Percentiles rank a stretch among this genome's conserved stretches.
Evolutionary conservation across 2,888 invertebrate genomes (phyloP).

Genomic region (Strigamia crassipes): DNA sequence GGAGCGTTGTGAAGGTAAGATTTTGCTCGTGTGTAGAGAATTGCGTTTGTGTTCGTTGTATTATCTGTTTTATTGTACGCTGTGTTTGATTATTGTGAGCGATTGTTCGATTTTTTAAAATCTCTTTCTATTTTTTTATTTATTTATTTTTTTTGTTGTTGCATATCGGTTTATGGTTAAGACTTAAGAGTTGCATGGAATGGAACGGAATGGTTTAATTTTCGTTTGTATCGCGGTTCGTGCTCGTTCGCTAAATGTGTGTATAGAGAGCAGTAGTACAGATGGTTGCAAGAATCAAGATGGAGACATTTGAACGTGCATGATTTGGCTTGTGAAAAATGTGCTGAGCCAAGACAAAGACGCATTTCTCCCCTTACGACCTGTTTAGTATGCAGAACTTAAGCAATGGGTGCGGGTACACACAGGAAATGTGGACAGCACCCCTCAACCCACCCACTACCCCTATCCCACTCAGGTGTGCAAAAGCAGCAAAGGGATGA

Average conservation of each 20-base stretch:
- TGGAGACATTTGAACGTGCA: slow-evolving; percentile 34
- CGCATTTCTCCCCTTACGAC: slow-evolving; percentile 29
- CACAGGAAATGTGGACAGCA: slow-evolving; percentile 34
- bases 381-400: slow-evolving; percentile 32
- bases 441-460: slow-evolving; percentile 33
- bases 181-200: too few species aligned
- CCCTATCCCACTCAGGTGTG: slow-evolving; percentile 33
- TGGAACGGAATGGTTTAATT: too few species aligned
- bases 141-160: too few species aligned
- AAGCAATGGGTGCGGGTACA: slow-evolving; percentile 30
- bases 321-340: slow-evolving; percentile 31
- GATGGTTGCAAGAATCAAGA: not conserved
- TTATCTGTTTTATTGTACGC: not conserved
- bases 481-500: slow-evolving; percentile 12
- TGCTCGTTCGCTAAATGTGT: too few species aligned
- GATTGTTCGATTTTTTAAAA: too few species aligned
- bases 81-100: too few species aligned
- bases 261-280: not conserved
- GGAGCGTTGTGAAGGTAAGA: not conserved
- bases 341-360: slow-evolving; percentile 34
- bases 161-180: too few species aligned
- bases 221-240: too few species aligned
- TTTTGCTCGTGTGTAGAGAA: not conserved
- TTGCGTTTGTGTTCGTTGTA: too few species aligned
- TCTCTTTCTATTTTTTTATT: too few species aligned